Evolutionary conservation across 1,140 invertebrate species (phyloP).

Genomic region (Heliconius nattereri): DNA sequence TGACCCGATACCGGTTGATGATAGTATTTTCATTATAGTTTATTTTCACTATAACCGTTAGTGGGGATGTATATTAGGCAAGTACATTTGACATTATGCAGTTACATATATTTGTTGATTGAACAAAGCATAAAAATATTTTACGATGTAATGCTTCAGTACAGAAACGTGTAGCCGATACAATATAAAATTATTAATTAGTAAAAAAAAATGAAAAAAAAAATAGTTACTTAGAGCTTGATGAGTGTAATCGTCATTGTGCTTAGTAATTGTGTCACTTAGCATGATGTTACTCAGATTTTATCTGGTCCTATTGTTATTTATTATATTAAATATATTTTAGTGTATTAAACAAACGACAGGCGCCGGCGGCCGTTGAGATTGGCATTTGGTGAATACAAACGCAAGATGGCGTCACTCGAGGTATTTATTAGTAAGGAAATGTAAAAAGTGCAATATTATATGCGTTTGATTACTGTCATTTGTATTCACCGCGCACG

Average conservation of each 20-base stretch:
- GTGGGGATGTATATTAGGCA: conserved; percentile 44
- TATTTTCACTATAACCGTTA: conserved; percentile 44
- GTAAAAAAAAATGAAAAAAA: conserved; percentile 49
- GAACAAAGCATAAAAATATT: conserved; percentile 55
- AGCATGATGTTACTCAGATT: conserved; percentile 73
- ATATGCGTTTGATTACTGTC: background rate
- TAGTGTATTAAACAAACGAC: conserved; percentile 20
- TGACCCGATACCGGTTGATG: conserved; percentile 25
- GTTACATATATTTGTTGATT: conserved; percentile 41
- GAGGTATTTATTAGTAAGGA: conserved; percentile 7
- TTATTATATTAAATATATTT: conserved; percentile 50
- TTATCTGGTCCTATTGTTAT: conserved; percentile 64
- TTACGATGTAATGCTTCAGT: conserved; percentile 72
- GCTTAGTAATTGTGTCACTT: conserved; percentile 76
- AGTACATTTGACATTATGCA: conserved; percentile 39
- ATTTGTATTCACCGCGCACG: background rate
- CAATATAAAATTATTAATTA: conserved; percentile 67
- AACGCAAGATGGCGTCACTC: background rate
- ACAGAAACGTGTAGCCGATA: conserved; percentile 72
- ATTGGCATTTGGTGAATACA: conserved; percentile 10
- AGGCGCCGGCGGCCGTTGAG: conserved; percentile 31
- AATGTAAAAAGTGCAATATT: conserved; percentile 18
- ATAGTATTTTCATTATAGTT: conserved; percentile 13
- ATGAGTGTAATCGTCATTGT: conserved; percentile 79
- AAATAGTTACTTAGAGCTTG: conserved; percentile 77